phyloP scores from a whole-genome alignment of 1,140 invertebrate genomes.

The Heliothis subflexa region DNA sequence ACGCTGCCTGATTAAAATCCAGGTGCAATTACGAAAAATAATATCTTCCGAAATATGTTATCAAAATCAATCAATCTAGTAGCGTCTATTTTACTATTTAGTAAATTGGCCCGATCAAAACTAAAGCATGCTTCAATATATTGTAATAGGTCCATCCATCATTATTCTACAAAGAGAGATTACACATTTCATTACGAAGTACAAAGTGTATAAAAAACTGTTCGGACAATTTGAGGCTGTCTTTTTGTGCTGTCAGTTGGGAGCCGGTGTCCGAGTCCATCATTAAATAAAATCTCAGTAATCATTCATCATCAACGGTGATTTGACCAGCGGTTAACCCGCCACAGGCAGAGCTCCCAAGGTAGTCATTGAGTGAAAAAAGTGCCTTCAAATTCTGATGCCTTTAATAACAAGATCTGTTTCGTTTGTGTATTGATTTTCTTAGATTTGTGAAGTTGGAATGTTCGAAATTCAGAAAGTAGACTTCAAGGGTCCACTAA shows the following conservation, averaged over 20 bases:
- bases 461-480: constrained; percentile 6
- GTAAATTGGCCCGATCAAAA: constrained; percentile 45
- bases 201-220: constrained; percentile 57
- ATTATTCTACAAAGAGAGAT: constrained; percentile 58
- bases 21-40: too few relatives aligned
- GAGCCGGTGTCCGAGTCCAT: constrained; percentile 62
- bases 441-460: constrained; percentile 8
- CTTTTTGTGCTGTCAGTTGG: constrained; percentile 69
- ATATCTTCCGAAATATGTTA: too few relatives aligned
- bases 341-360: constrained; percentile 64
- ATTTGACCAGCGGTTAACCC: constrained; percentile 76
- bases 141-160: constrained; percentile 52
- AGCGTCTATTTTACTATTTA: constrained; percentile 22
- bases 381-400: constrained; percentile 43
- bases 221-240: constrained; percentile 56
- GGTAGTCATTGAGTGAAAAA: constrained; percentile 60
- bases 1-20: too few relatives aligned
- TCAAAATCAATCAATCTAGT: constrained; percentile 36
- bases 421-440: constrained; percentile 53
- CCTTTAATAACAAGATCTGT: constrained; percentile 49
- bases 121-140: constrained; percentile 42
- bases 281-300: constrained; percentile 82
- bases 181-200: constrained; percentile 68
- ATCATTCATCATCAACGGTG: constrained; percentile 83
- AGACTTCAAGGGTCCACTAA: neutral